phyloP scores from a whole-genome alignment of 2,888 invertebrate species.

The Acronicta aceris region DNA sequence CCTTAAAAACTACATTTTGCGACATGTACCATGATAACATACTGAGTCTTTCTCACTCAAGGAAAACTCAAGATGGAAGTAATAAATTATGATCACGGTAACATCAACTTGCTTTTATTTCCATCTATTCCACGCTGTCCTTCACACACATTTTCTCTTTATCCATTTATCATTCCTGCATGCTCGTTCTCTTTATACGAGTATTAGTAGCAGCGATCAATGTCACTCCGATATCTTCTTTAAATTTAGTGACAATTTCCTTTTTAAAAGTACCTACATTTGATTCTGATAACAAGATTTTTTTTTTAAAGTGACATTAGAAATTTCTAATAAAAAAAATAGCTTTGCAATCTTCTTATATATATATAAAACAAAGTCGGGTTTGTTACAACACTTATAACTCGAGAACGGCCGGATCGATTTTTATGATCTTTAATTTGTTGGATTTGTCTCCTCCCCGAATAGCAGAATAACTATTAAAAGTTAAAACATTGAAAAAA shows the following conservation, averaged over 20 bases:
- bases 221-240: conserved; percentile 44
- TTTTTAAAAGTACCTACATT: conserved; percentile 8
- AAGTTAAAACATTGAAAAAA: too few species aligned
- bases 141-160: conserved; percentile 45
- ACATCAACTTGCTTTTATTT: conserved; percentile 57
- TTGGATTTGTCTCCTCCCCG: too few species aligned
- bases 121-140: conserved; percentile 46
- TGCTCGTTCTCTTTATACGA: conserved; percentile 33
- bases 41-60: conserved; percentile 36
- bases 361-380: too few species aligned
- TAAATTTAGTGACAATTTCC: conserved; percentile 28
- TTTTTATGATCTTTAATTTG: too few species aligned
- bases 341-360: too few species aligned
- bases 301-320: too few species aligned
- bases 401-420: too few species aligned
- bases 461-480: too few species aligned
- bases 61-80: conserved; percentile 38
- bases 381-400: too few species aligned
- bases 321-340: too few species aligned
- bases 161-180: conserved; percentile 53
- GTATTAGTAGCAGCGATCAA: conserved; percentile 45
- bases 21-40: conserved; percentile 8
- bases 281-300: neutral
- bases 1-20: conserved; percentile 7
- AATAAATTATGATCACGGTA: conserved; percentile 57